Base-by-base conservation (phyloP, 2,888 invertebrate species). In the Acanthoscelides obtectus region DNA sequence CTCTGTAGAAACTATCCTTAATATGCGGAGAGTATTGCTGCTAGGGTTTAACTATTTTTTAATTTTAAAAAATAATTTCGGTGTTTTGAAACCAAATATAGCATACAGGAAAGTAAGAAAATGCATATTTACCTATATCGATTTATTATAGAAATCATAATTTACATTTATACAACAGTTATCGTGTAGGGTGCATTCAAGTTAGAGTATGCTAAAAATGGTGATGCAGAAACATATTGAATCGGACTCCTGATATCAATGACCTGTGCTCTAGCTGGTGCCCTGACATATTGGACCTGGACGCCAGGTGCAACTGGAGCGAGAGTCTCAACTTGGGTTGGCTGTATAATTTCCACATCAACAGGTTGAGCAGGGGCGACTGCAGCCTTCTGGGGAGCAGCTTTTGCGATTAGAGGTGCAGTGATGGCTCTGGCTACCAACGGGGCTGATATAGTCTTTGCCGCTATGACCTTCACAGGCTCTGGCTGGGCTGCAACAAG, bases 311-410 rank as follows among this genome's bases (percentile, higher is more conserved):
- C 84, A 86, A 2, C 86, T 87, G 77, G 82, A 79, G 63, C 84
- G 86, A 78, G 85, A 86, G 69, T 73, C 85, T 66, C 77, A 74
- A 19, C 84, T 85, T n/a, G 84, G 83, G 12, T 79, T 64, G 66
- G 76, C 73, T 66, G 66, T 66, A 22, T 22, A 66, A 66, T 21
- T 21, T 66, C 22, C 5, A 66, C 66, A 66, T 68, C 71, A 69
- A 64, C 68, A 22, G 71, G 71, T 21, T 63, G 45, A 19, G 25
- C 70, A 12, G 45, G 68, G 1, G 66, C 68, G 67, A 72, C 74
- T 0, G 68, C 67, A 66, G n/a, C 69, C 22, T 69, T 20, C 45
- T 73, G 69, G 22, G 69, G 17, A 27, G 69, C 67, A 69, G 74
- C n/a, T 65, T 69, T 69, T 68, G 76, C 75, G 67, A 76, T 67